Conservation (phyloP, 2,113 vertebrate genomes). For the Oreocharis arfaki region DNA sequence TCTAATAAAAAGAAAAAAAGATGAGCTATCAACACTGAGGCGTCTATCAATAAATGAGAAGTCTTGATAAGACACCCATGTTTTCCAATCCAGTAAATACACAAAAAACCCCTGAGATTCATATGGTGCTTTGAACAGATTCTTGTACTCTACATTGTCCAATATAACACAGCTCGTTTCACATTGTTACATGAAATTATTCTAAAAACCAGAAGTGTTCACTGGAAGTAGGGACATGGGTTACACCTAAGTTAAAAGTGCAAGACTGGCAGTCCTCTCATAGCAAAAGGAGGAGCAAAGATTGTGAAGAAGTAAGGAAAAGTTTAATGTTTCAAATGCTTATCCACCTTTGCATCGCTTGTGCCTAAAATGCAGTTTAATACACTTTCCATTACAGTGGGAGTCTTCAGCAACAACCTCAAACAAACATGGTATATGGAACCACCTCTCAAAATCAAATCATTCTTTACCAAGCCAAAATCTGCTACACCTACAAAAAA, state of each 20-base stretch:
- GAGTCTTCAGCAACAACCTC: neutral
- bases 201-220: neutral
- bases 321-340: neutral
- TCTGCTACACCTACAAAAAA: neutral
- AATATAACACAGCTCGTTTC: neutral
- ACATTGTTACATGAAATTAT: neutral
- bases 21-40: neutral
- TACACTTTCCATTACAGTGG: neutral
- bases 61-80: neutral
- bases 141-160: neutral
- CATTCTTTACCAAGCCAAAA: neutral
- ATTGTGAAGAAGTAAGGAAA: neutral
- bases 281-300: neutral
- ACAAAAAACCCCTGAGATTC: neutral
- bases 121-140: neutral
- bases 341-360: neutral
- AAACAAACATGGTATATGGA: accelerated
- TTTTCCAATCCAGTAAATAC: neutral
- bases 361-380: neutral
- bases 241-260: neutral
- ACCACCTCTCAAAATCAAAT: neutral
- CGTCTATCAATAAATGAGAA: neutral
- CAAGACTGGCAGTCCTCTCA: neutral
- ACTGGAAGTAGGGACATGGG: neutral
- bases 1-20: neutral